These are phyloP conservation scores for Lasioglossum lativentre DNA, from an alignment of 2,888 invertebrate genomes.

Conservation along the genomic window DNA sequence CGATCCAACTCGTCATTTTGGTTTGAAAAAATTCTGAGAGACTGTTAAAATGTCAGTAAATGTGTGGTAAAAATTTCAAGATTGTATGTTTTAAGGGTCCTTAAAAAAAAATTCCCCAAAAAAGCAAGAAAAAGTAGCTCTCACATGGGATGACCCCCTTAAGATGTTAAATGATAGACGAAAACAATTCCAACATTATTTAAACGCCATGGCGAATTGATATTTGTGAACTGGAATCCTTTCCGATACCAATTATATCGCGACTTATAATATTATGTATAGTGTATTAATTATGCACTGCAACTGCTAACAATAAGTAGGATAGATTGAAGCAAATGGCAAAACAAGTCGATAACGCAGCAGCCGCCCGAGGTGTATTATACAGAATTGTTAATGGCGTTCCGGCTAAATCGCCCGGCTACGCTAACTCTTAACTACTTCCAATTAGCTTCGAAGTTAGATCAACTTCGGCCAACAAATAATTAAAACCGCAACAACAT, in stretches of 20 bases:
- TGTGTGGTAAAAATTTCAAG: too few species aligned
- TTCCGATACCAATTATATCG: not conserved
- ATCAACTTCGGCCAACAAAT: constrained; percentile 17
- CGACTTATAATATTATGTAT: not conserved
- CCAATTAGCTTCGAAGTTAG: constrained; percentile 21
- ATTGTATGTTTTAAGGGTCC: too few species aligned
- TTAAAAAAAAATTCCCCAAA: too few species aligned
- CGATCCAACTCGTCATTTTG: too few species aligned
- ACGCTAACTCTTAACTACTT: constrained; percentile 30
- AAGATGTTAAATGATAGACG: too few species aligned
- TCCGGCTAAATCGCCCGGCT: constrained; percentile 11
- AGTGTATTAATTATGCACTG: not conserved
- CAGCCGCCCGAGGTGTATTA: constrained; percentile 5
- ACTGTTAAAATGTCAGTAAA: too few species aligned
- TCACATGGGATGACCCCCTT: too few species aligned
- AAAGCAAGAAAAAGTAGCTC: too few species aligned
- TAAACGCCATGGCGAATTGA: too few species aligned
- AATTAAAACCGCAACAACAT: constrained; percentile 12
- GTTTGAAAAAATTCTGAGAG: too few species aligned
- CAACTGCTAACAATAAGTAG: not conserved
- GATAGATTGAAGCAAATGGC: constrained; percentile 12
- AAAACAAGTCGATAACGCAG: constrained; percentile 17
- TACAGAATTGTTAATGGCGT: constrained; percentile 21
- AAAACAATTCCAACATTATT: too few species aligned
- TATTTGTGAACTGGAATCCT: not conserved